phyloP scores from a whole-genome alignment of 1,140 invertebrate genomes.

The Formica selysi region DNA sequence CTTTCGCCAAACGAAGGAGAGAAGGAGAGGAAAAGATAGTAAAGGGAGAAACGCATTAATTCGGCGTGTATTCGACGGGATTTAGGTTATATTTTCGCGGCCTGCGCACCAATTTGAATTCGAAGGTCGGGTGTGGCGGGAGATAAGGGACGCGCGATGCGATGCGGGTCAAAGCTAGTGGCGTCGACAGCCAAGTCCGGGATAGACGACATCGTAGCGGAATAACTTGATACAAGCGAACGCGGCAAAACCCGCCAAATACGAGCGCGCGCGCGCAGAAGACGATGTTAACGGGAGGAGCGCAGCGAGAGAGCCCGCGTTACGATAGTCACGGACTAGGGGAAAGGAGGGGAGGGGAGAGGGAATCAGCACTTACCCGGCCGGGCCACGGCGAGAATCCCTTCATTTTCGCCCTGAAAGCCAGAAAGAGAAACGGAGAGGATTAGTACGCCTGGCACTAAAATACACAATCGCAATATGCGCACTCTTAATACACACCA shows the following conservation, averaged over 20 bases:
- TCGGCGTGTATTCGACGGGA: neutral
- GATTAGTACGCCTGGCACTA: constrained; percentile 36
- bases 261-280: constrained; percentile 56
- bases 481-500: constrained; percentile 88
- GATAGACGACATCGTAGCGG: too few relatives aligned
- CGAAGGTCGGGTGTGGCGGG: constrained; percentile 82
- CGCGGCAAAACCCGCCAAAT: constrained; percentile 71
- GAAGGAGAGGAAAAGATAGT: too few relatives aligned
- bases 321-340: neutral
- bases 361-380: constrained; percentile 91
- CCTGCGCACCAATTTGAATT: constrained; percentile 85
- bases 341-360: neutral
- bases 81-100: constrained; percentile 82
- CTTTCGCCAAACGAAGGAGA: neutral
- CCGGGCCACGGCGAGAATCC: constrained; percentile 97
- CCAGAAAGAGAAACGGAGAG: constrained; percentile 79
- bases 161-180: neutral
- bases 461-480: neutral
- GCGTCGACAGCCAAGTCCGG: constrained; percentile 35
- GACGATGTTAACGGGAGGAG: constrained; percentile 30
- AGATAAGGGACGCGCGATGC: constrained; percentile 64
- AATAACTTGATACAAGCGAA: neutral
- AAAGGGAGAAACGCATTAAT: neutral
- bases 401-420: constrained; percentile 98
- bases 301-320: constrained; percentile 3